Evolutionary conservation across 2,888 invertebrate species (phyloP), one percentile per base, ranked within the genome.

Genomic region (Melanostoma mellinum): DNA sequence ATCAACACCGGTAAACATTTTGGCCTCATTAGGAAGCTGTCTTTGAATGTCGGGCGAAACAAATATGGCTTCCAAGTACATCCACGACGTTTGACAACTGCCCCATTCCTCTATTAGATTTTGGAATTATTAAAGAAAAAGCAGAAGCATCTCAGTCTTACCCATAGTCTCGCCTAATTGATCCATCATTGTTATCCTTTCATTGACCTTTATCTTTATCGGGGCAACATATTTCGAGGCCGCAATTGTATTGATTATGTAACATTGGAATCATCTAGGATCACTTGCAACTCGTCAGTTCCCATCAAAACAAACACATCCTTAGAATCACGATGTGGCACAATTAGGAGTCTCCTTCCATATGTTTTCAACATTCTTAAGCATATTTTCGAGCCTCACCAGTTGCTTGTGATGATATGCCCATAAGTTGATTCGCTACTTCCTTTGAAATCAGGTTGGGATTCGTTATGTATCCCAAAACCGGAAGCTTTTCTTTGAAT

Each of bases 21-120:
- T 95, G 0, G 97, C 96, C 90, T 98, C 98, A 86, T 95, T 94
- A 0, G 98, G 98, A 89, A 98, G 92, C 89, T 98, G 98, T 9
- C 97, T 94, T 90, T 98, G 97, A 87, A 98, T 98, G 89, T 98
- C 98, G 0, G 98, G 97, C 0, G 98, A 97, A 6, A 97, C 95
- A 90, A 98, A 98, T 88, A 98, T 98, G 0, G 97, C 97, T 90
- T 98, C 98, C 87, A 98, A 92, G 89, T 98, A 98, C 46, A 98
- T 93, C 98, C 98, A 98, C n/a, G 96, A 95, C 87, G 95, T 95
- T 90, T 98, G 98, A 87, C 97, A 97, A 77, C 94, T 93, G 87
- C 93, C 93, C 98, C 98, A 98, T 89, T 96, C 96, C 89, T 98
- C 98, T 97, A 53, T 3, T 20, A 20, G 20, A 20, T 20, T 0